Conservation (phyloP, 2,797 vertebrate species). For the Acanthurus tractus region DNA sequence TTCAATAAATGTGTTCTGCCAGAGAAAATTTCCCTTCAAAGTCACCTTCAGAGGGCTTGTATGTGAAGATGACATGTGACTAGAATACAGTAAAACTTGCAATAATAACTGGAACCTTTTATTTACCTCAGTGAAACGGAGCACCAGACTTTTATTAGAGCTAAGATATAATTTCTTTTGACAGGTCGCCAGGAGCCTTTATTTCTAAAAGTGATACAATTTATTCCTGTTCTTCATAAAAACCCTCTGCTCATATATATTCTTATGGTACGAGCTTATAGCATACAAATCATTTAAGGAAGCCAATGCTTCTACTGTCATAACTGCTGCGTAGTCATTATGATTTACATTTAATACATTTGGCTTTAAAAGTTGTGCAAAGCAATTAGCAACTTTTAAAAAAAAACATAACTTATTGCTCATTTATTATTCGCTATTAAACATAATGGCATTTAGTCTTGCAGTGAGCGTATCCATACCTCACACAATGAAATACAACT, state of each 20-base stretch:
- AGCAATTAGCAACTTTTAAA: slow-evolving; percentile 6
- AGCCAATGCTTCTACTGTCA: not conserved
- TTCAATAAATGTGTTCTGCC: slow-evolving; percentile 53
- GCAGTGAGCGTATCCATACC: not conserved
- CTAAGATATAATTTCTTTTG: slow-evolving; percentile 53
- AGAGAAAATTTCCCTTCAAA: slow-evolving; percentile 46
- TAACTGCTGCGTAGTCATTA: slow-evolving; percentile 3
- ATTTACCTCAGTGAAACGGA: slow-evolving; percentile 47
- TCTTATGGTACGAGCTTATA: not conserved
- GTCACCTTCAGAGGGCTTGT: slow-evolving; percentile 63
- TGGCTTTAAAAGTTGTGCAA: slow-evolving; percentile 1
- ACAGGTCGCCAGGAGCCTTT: slow-evolving; percentile 56
- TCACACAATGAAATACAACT: slow-evolving; percentile 14
- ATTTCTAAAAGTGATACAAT: slow-evolving; percentile 49
- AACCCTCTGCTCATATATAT: slow-evolving; percentile 21
- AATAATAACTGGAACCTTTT: slow-evolving; percentile 37
- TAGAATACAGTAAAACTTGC: slow-evolving; percentile 54
- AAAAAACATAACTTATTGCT: slow-evolving; percentile 13
- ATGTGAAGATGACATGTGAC: slow-evolving; percentile 43
- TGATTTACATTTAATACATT: slow-evolving; percentile 1
- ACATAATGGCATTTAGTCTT: slow-evolving; percentile 2
- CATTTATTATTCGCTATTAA: slow-evolving; percentile 13
- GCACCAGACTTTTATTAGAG: slow-evolving; percentile 47
- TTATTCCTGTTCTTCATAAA: slow-evolving; percentile 24
- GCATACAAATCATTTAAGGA: not conserved